Conservation (phyloP, 2,113 vertebrate genomes). For the Candoia aspera region DNA sequence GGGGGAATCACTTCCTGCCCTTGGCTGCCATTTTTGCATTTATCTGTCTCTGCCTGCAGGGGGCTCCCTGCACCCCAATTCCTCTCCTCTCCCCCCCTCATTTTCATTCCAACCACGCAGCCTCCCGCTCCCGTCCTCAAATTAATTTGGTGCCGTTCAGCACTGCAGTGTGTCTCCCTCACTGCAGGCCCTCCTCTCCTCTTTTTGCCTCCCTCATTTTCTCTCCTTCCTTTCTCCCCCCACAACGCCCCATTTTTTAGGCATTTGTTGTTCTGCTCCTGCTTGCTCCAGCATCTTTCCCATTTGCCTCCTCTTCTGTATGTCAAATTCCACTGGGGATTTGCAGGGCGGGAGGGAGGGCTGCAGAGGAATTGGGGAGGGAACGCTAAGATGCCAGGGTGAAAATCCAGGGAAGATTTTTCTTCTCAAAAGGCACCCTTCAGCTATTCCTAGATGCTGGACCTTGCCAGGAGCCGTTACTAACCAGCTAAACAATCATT, state of each 20-base stretch:
- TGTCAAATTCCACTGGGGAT: background rate
- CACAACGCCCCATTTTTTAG: background rate
- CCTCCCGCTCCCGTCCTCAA: slow-evolving; percentile 22
- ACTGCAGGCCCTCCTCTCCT: background rate
- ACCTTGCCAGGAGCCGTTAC: background rate
- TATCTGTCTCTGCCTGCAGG: slow-evolving; percentile 1
- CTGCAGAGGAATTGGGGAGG: background rate
- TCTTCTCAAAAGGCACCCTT: background rate
- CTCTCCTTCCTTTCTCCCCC: background rate
- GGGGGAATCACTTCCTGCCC: background rate
- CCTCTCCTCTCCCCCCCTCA: background rate
- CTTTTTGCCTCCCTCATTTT: too few relatives aligned
- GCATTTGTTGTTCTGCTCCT: background rate
- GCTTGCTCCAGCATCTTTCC: background rate
- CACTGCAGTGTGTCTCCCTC: slow-evolving; percentile 1
- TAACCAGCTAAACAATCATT: background rate
- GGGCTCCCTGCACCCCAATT: background rate
- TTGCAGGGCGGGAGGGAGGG: background rate
- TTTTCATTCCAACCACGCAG: slow-evolving; percentile 29
- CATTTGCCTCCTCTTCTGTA: background rate
- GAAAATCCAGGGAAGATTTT: background rate
- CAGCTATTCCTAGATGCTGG: background rate
- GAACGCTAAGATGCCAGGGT: background rate
- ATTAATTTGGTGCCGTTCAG: slow-evolving; percentile 31
- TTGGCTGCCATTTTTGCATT: background rate